Evolutionary conservation across 2,797 vertebrate species (phyloP), one percentile per base, ranked within the genome.

Genomic region (Anniella stebbinsi): DNA sequence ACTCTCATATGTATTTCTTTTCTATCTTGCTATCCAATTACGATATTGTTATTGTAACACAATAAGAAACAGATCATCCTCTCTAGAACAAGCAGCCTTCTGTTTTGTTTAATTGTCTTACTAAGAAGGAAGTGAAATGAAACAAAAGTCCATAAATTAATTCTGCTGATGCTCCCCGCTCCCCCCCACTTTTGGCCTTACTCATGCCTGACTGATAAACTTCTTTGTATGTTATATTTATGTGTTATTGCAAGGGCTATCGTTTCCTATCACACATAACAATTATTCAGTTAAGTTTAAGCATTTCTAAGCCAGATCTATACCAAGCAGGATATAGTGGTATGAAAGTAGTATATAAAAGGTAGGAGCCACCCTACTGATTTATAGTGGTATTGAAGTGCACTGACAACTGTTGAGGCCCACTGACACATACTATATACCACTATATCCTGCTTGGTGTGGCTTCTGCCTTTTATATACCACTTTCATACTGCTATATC

Each of bases 1-100:
- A 75, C 45, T 0, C 38, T 0, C 33, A 1, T 83, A 77, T 83
- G 76, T 85, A 87, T 86, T 48, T 84, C 8, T 10, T 92, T 88
- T 86, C 67, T 81, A 3, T 72, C n/a, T 91, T 91, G 33, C 41
- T 51, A 36, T 89, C n/a, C 63, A 57, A 69, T 93, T 90, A 38
- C 17, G 48, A 30, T 25, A 33, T 18, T 57, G 54, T 57, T 13
- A 77, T 81, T 90, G 41, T 81, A 92, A 89, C 57, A 87, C 9
- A 48, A n/a, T 69, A 23, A 87, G 69, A 89, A 94, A 87, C 0
- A 86, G 63, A 76, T 51, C 89, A 57, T 83, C 45, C 57, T 89
- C 1, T 18, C 6, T 13, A 87, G 18, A 88, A 72, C 5, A 54
- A 48, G 13, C 77, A 8, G 48, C 36, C 36, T 0, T 18, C 21